Percentiles rank a stretch among this genome's conserved stretches.
These are phyloP conservation scores for Cydia amplana DNA, from an alignment of 1,140 invertebrate species.

Conservation along the genomic window DNA sequence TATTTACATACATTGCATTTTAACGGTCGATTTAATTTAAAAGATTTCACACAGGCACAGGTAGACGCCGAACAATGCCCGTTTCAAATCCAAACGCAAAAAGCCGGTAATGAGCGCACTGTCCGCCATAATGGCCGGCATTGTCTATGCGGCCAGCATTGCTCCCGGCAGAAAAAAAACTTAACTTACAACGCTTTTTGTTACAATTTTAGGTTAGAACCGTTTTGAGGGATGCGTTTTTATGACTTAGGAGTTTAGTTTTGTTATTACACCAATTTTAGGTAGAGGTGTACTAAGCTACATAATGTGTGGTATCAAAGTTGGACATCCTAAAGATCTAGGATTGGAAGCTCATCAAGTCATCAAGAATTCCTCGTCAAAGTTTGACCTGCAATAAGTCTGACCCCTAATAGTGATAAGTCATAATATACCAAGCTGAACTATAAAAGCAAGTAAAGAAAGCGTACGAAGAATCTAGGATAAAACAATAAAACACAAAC, in stretches of 20 bases:
- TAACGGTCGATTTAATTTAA: slow-evolving; percentile 18
- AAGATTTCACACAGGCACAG: slow-evolving; percentile 50
- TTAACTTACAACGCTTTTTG: slow-evolving; percentile 24
- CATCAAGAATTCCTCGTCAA: too few species aligned
- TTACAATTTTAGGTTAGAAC: slow-evolving; percentile 29
- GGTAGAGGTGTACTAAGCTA: neutral
- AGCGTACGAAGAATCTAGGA: slow-evolving; percentile 46
- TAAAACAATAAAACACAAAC: slow-evolving; percentile 49
- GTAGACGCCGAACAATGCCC: slow-evolving; percentile 71
- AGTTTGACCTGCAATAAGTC: too few species aligned
- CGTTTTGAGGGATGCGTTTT: slow-evolving; percentile 29
- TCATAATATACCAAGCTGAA: too few species aligned
- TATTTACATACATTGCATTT: slow-evolving; percentile 5
- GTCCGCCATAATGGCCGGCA: slow-evolving; percentile 64
- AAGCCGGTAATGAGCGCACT: slow-evolving; percentile 75
- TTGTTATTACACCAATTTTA: slow-evolving; percentile 23
- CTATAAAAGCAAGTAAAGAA: slow-evolving; percentile 41
- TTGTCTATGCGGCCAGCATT: slow-evolving; percentile 68
- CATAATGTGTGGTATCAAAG: neutral
- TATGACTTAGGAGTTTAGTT: slow-evolving; percentile 38
- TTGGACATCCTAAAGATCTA: too few species aligned
- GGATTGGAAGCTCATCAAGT: too few species aligned
- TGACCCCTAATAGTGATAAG: too few species aligned
- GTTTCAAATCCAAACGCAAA: slow-evolving; percentile 52
- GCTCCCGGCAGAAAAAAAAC: slow-evolving; percentile 57